Percentiles rank a stretch among this genome's conserved stretches.
These are phyloP conservation scores for Huso huso DNA, from an alignment of 2,797 vertebrate genomes.

Conservation along the genomic window DNA sequence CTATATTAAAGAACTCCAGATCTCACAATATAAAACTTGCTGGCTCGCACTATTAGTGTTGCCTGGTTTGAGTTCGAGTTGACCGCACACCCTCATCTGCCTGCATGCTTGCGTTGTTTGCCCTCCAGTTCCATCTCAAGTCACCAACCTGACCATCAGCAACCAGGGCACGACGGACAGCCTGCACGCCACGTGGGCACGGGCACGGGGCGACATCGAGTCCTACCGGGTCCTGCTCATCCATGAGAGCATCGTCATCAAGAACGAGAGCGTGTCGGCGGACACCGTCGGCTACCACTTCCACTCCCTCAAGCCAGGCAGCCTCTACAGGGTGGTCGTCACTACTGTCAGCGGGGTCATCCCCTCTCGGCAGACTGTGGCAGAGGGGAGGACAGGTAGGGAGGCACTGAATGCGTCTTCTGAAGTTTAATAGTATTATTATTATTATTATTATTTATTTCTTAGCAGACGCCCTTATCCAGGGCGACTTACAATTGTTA, in stretches of 20 bases:
- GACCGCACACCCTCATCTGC: too few relatives aligned
- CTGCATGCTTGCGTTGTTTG: slow-evolving; percentile 8
- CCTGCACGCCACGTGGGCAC: slow-evolving; percentile 71
- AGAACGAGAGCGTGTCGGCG: slow-evolving; percentile 76
- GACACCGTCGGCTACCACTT: slow-evolving; percentile 60
- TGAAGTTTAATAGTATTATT: too few relatives aligned
- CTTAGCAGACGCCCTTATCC: too few relatives aligned
- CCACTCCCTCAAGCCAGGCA: slow-evolving; percentile 67
- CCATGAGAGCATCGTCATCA: slow-evolving; percentile 82
- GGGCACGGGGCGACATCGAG: slow-evolving; percentile 62
- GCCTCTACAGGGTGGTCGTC: slow-evolving; percentile 81
- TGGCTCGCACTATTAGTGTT: too few relatives aligned
- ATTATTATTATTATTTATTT: too few relatives aligned
- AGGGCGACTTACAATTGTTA: too few relatives aligned
- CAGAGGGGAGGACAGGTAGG: slow-evolving; percentile 81
- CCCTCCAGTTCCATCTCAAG: slow-evolving; percentile 72
- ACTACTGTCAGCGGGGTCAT: slow-evolving; percentile 69
- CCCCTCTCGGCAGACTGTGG: slow-evolving; percentile 70
- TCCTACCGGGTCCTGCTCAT: slow-evolving; percentile 81
- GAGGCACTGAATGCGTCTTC: not conserved
- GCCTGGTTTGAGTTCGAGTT: too few relatives aligned
- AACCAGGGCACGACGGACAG: slow-evolving; percentile 69
- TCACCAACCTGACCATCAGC: slow-evolving; percentile 57
- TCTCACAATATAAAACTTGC: too few relatives aligned
- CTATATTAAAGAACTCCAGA: too few relatives aligned